Base-by-base conservation (phyloP, 2,888 invertebrate genomes). In the Bombylius discolor region DNA sequence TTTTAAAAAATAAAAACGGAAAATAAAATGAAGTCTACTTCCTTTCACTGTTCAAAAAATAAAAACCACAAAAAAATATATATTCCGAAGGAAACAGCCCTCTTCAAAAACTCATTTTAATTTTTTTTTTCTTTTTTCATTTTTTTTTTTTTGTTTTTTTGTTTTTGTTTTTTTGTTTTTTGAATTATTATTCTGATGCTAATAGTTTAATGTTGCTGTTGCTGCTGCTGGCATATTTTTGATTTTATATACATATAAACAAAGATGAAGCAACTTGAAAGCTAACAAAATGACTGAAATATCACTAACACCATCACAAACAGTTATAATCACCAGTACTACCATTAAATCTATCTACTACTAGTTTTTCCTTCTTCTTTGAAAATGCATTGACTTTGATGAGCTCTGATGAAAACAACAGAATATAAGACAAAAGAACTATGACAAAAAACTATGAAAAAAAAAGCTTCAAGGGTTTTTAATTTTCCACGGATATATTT, bases 391-490 rank as follows among this genome's bases (percentile, higher is more conserved):
- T 49, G 56, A 56, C 56, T 56, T 56, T 56, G 51, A 56, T 56
- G 56, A 56, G 56, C 52, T 52, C 23, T 23, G 23, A 23, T 23
- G 23, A 23, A 23, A 23, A 23, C 23, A 23, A 23, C 44, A 51
- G 51, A 42, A 23, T 13, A 32, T 5, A 47, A 33, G 5, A 31
- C 32, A 47, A 32, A 47, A 47, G 5, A 31, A 23, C 3, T 3
- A 46, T 14, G 23, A 6, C 14, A 13, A 13, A 3, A 46, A 47
- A 31, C 8, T 23, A 11, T 31, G 31, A n/a, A 34, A 32, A 57
- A 57, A 56, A 59, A 56, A 49, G 59, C 59, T 59, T 46, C 34
- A 36, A 56, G 59, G 56, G 56, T 59, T 59, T 59, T 59, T 59
- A 59, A 59, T 59, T 56, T 59, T 45, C 51, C 56, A 46, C 47